Evolutionary conservation across 1,140 invertebrate genomes (phyloP).

Genomic region (Drosophila carrolli): DNA sequence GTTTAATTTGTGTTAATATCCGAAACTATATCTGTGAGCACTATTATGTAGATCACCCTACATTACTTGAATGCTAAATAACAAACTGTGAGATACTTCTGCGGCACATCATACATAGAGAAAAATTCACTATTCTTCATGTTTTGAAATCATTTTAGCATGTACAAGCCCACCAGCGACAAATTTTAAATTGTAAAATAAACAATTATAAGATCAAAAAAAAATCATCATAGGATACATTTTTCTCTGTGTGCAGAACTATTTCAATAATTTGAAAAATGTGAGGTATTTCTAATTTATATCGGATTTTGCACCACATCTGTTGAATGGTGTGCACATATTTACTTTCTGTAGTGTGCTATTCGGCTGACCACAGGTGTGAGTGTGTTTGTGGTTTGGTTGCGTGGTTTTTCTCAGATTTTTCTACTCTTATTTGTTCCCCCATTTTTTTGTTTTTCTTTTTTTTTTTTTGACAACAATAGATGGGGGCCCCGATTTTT

Average conservation of each 20-base stretch:
- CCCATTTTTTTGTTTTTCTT: background rate
- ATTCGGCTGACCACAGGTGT: conserved; percentile 27
- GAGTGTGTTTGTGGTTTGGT: conserved; percentile 24
- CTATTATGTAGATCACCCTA: background rate
- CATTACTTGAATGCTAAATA: conserved; percentile 2
- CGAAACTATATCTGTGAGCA: background rate
- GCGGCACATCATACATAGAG: background rate
- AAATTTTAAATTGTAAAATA: too few species aligned
- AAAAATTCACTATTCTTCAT: background rate
- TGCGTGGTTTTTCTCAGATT: conserved; percentile 9
- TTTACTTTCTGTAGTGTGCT: conserved; percentile 19
- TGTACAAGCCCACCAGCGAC: too few species aligned
- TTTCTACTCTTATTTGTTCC: conserved; percentile 9
- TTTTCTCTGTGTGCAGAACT: background rate
- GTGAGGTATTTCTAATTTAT: background rate
- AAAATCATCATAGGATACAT: background rate
- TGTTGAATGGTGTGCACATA: conserved; percentile 13
- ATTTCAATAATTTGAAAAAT: conserved; percentile 5
- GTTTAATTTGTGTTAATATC: background rate
- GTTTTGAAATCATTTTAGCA: too few species aligned
- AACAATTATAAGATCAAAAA: too few species aligned
- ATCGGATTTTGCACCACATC: conserved; percentile 11
- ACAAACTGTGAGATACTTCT: conserved; percentile 7
- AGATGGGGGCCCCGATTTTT: conserved; percentile 20
- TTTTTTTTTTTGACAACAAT: conserved; percentile 21